A percentile compares a stretch with the other conserved stretches of the same genome.
Evolutionary conservation across 2,113 vertebrate species (phyloP).

Genomic region (Tetraodon nigroviridis): DNA sequence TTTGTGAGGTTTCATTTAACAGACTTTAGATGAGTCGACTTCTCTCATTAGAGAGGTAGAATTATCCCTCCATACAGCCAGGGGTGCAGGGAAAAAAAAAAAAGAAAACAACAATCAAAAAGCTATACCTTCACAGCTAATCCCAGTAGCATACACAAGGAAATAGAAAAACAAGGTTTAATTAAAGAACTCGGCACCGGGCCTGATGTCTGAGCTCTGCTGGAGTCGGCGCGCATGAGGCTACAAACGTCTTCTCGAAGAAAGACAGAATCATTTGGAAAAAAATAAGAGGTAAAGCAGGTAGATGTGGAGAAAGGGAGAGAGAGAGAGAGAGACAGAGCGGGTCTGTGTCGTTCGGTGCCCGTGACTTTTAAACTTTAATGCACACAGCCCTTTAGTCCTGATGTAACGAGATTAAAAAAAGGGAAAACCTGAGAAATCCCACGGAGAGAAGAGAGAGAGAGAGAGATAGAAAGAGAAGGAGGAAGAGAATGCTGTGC

Average conservation of each 20-base stretch:
- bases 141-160: slow-evolving; percentile 14
- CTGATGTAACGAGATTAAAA: slow-evolving; percentile 72
- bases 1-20: too few species aligned
- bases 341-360: slow-evolving; percentile 58
- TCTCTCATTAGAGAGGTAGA: slow-evolving; percentile 17
- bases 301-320: slow-evolving; percentile 11
- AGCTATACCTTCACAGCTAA: slow-evolving; percentile 22
- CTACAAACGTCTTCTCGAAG: slow-evolving; percentile 26
- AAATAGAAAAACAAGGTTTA: slow-evolving; percentile 58
- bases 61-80: slow-evolving; percentile 11
- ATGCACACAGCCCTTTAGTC: slow-evolving; percentile 70
- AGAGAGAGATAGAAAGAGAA: slow-evolving; percentile 21
- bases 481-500: slow-evolving; percentile 50
- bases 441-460: slow-evolving; percentile 30
- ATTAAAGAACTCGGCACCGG: slow-evolving; percentile 50
- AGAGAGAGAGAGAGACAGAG: slow-evolving; percentile 15
- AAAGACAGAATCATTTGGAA: slow-evolving; percentile 24
- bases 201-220: slow-evolving; percentile 47
- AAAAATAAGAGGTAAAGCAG: slow-evolving; percentile 3
- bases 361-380: slow-evolving; percentile 68
- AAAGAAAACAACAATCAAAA: slow-evolving; percentile 11
- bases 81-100: slow-evolving; percentile 3
- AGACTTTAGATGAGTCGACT: slow-evolving; percentile 27
- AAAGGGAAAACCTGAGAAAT: slow-evolving; percentile 53
- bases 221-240: slow-evolving; percentile 37